Base-by-base conservation (phyloP, 2,797 vertebrate genomes). In the Crenichthys baileyi region DNA sequence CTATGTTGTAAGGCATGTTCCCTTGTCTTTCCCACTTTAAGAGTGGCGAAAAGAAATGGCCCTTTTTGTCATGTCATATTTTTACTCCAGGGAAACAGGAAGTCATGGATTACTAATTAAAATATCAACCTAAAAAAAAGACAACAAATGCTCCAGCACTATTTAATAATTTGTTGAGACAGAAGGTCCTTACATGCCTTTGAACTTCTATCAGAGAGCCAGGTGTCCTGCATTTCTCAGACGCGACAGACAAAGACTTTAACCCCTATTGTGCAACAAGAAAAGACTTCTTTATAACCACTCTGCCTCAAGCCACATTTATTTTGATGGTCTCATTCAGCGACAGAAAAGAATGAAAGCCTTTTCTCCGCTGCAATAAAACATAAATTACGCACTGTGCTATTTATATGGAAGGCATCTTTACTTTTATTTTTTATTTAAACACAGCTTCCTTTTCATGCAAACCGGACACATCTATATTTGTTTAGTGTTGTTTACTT, bases 221-320 rank as follows among this genome's bases (percentile, higher is more conserved):
- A 94, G 93, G 91, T 95, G 93, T 92, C 87, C 92, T 80, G 85
- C 13, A 82, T 75, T 72, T 85, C 86, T 87, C 86, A 90, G 78
- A 85, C 72, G 84, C 63, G 85, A 89, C 87, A 86, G 80, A 86
- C 80, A 71, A 87, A 87, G 87, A 88, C 89, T 88, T 86, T 41
- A 86, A 63, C 75, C 75, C 84, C 89, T 13, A 88, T 93, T 94
- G 91, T 94, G 83, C 85, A 29, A 9, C 73, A 78, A 93, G 85
- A 93, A 94, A 92, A 89, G 90, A 78, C 83, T 84, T 86, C 91
- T 91, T 85, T 50, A 55, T 85, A 88, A 85, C 81, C 81, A 55
- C 5, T 65, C 79, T 46, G 91, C 90, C 90, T 88, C 31, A 0
- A 89, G 93, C 88, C 26, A 84, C 86, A 77, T 85, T 85, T 79